These are phyloP conservation scores for Himalopsyche kuldschensis DNA, from an alignment of 2,888 invertebrate species.

Conservation along the genomic window DNA sequence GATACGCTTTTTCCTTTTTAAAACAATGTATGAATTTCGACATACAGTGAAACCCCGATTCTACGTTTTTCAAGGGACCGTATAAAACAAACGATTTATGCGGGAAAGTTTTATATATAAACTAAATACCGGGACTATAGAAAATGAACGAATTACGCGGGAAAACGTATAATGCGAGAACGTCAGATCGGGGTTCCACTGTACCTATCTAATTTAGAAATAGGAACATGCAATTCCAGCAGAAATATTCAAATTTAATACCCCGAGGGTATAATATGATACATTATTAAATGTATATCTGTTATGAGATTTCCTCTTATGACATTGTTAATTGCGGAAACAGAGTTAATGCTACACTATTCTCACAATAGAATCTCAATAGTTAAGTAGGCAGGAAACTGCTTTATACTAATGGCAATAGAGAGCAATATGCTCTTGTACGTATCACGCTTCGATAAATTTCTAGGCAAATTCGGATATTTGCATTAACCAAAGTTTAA, in stretches of 20 bases:
- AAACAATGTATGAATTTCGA: no score
- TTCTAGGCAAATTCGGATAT: slow-evolving; percentile 22
- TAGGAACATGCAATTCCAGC: no score
- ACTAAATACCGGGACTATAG: no score
- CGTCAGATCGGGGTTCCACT: no score
- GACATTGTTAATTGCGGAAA: slow-evolving; percentile 23
- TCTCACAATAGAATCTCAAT: slow-evolving; percentile 1
- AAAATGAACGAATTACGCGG: no score
- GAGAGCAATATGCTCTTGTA: slow-evolving; percentile 28
- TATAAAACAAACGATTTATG: no score
- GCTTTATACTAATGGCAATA: slow-evolving; percentile 28
- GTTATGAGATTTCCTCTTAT: background rate
- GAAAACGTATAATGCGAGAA: no score
- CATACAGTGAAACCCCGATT: no score
- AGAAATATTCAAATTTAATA: background rate
- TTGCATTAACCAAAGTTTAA: slow-evolving; percentile 12
- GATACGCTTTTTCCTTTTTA: no score
- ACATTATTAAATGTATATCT: background rate
- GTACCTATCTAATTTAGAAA: no score
- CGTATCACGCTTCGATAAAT: slow-evolving; percentile 21
- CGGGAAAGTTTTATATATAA: no score
- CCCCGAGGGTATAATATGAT: background rate
- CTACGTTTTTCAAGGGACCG: no score
- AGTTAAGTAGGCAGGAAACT: slow-evolving; percentile 11
- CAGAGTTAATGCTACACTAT: background rate